Conservation (phyloP, 2,888 invertebrate species). For the Philopedon plagiatum region DNA sequence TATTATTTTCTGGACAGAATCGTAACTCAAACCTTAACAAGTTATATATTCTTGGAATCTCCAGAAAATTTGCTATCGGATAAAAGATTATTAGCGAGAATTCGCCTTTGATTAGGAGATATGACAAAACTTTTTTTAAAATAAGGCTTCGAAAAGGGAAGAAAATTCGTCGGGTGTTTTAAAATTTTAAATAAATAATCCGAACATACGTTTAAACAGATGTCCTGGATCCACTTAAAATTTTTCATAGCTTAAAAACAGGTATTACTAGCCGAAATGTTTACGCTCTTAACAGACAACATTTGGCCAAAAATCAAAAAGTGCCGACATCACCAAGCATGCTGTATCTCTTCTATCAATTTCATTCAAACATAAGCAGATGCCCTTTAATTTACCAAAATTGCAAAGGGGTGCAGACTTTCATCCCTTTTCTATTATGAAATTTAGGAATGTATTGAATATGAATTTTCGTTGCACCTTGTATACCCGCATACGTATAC, state of each 20-base stretch:
- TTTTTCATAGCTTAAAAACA: neutral
- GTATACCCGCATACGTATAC: constrained; percentile 30
- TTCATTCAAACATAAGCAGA: constrained; percentile 14
- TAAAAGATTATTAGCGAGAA: too few species aligned
- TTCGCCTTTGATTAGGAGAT: too few species aligned
- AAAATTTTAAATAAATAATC: too few species aligned
- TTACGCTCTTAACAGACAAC: neutral
- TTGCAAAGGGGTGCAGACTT: constrained; percentile 9
- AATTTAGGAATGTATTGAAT: constrained; percentile 4
- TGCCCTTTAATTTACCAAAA: constrained; percentile 10
- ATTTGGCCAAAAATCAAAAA: constrained; percentile 2
- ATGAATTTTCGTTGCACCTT: constrained; percentile 25
- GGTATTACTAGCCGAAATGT: neutral
- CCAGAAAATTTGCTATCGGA: too few species aligned
- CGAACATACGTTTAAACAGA: too few species aligned
- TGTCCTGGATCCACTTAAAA: neutral
- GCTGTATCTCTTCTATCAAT: neutral
- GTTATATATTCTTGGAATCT: too few species aligned
- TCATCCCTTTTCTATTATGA: constrained; percentile 14
- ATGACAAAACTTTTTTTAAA: too few species aligned
- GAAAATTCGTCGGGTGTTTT: too few species aligned
- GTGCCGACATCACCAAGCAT: constrained; percentile 7
- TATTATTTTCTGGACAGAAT: too few species aligned
- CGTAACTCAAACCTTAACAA: too few species aligned
- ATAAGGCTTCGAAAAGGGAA: too few species aligned